A percentile compares a stretch with the other conserved stretches of the same genome.
Evolutionary conservation across 2,797 vertebrate genomes (phyloP).

Genomic region (Platalea minor): DNA sequence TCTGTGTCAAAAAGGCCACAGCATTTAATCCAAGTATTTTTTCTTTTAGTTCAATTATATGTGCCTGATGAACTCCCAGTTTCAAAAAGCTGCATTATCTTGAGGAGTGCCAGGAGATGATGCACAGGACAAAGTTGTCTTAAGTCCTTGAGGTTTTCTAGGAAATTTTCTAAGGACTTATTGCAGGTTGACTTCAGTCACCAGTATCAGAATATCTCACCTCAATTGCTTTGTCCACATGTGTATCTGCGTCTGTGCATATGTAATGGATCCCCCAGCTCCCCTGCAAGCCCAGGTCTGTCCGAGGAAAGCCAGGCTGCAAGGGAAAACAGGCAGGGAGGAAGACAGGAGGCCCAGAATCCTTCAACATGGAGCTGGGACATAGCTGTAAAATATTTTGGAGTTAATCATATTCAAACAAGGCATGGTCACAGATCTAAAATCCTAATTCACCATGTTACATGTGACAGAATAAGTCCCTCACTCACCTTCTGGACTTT

Average conservation of each 20-base stretch:
- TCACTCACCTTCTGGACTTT: background rate
- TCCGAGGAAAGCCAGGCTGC: background rate
- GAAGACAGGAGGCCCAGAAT: background rate
- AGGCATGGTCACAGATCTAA: no score
- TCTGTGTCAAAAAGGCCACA: background rate
- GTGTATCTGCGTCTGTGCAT: fast-evolving
- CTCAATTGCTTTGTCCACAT: fast-evolving
- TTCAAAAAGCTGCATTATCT: background rate
- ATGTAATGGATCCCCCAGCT: background rate
- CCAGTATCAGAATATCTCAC: background rate
- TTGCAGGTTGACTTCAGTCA: background rate
- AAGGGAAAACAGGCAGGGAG: background rate
- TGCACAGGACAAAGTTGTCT: fast-evolving
- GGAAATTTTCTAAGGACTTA: background rate
- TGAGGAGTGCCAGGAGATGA: background rate
- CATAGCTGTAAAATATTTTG: background rate
- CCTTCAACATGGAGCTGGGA: background rate
- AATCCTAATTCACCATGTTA: background rate
- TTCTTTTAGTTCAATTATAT: background rate
- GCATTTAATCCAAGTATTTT: background rate
- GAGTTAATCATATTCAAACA: background rate
- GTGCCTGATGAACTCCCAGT: background rate
- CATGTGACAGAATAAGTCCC: background rate
- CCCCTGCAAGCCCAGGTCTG: fast-evolving
- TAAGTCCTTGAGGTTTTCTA: background rate